Evolutionary conservation across 2,113 vertebrate species (phyloP), one percentile per base, ranked within the genome.

Genomic region (Daphoenositta chrysoptera): DNA sequence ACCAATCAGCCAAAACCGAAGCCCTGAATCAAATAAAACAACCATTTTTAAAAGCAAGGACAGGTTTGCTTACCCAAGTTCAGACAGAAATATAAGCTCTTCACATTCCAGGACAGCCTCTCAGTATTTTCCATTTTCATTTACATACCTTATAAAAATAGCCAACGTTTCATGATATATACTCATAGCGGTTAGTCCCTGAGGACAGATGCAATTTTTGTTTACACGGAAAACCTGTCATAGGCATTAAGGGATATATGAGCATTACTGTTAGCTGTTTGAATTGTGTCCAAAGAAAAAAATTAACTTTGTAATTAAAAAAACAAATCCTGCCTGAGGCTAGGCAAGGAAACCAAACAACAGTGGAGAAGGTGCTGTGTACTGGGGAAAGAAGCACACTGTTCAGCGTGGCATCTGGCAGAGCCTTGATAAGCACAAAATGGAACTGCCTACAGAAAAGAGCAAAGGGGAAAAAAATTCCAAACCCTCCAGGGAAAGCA

Each of bases 61-160:
- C 53, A 89, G 54, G 73, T 83, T 75, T 95, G 86, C 93, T 94
- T 94, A 85, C 82, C 77, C 80, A 92, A 94, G 57, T 83, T 93
- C 81, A 96, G 82, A 93, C 75, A 95, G 94, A 96, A 97, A 96
- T 48, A 94, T 58, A 95, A 95, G 80, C 90, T 89, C 76, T 68
- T 87, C 84, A 81, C 87, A 92, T 97, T 95, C 96, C 96, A 87
- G 79, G 91, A 95, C 91, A 97, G 71, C 51, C 65, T 91, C 85
- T 91, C 69, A 60, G 70, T 84, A 95, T 94, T 97, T 95, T 97
- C 96, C 96, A 79, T 87, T 89, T 97, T 96, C 91, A 96, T 93
- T 94, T 96, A 91, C 79, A 87, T 89, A 93, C 94, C 81, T 94
- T 97, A 83, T 94, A 93, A 96, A 94, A 95, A 94, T 47, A 96